phyloP scores from a whole-genome alignment of 1,140 invertebrate genomes.

The Panonychus citri region DNA sequence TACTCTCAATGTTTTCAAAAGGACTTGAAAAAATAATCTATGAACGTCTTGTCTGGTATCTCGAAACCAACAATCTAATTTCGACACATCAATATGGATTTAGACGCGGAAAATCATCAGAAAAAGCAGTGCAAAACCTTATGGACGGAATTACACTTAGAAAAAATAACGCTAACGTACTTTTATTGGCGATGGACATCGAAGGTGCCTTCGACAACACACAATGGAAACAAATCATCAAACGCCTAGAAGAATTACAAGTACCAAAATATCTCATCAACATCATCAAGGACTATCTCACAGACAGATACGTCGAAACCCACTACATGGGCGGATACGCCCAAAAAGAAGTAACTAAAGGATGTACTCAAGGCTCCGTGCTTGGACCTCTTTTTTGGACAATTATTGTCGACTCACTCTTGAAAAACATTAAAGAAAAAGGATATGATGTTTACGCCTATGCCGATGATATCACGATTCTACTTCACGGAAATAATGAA shows the following conservation, averaged over 20 bases:
- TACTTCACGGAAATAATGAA: background rate
- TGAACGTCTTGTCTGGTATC: too few species aligned
- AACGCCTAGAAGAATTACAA: background rate
- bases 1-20: too few species aligned
- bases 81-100: too few species aligned
- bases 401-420: background rate
- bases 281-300: background rate
- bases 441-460: background rate
- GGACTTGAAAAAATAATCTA: too few species aligned
- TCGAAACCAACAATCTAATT: too few species aligned
- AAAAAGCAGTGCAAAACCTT: too few species aligned
- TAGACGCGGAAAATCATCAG: too few species aligned
- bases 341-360: background rate
- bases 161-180: too few species aligned
- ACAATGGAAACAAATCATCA: background rate
- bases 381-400: background rate
- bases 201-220: too few species aligned
- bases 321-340: background rate
- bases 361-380: background rate
- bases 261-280: background rate
- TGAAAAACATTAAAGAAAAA: background rate
- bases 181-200: too few species aligned
- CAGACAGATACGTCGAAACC: background rate
- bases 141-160: too few species aligned
- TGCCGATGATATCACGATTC: background rate